These are phyloP conservation scores for Platyura marginata DNA, from an alignment of 1,140 invertebrate genomes.

Conservation along the genomic window DNA sequence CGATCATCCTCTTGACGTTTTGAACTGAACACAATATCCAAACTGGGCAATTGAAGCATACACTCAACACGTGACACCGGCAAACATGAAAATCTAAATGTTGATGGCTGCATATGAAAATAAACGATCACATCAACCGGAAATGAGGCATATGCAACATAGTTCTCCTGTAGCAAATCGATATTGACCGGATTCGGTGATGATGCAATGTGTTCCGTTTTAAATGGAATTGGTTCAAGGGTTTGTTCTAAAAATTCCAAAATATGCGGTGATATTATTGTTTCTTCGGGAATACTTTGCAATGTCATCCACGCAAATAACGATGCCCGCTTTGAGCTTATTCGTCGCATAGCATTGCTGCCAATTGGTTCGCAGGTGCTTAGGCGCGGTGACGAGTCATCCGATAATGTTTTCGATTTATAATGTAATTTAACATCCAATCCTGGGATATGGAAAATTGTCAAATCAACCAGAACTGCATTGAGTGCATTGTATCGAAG, in stretches of 20 bases:
- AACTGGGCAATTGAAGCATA: constrained; percentile 83
- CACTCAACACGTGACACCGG: constrained; percentile 93
- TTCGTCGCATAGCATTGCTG: constrained; percentile 26
- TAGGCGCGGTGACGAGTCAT: constrained; percentile 26
- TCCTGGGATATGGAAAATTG: constrained; percentile 87
- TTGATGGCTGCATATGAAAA: constrained; percentile 94
- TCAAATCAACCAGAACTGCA: constrained; percentile 52
- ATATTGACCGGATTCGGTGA: constrained; percentile 24
- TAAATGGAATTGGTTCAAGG: constrained; percentile 75
- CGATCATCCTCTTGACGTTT: constrained; percentile 55
- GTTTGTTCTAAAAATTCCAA: constrained; percentile 90
- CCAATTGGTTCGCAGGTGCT: constrained; percentile 11
- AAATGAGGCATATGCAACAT: constrained; percentile 73
- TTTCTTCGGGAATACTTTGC: constrained; percentile 90
- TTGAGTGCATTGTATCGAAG: constrained; percentile 23
- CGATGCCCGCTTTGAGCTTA: constrained; percentile 72
- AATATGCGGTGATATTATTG: constrained; percentile 86
- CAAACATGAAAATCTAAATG: constrained; percentile 87
- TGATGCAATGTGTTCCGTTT: constrained; percentile 22
- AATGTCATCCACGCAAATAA: constrained; percentile 91
- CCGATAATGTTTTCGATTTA: constrained; percentile 60
- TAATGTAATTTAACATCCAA: constrained; percentile 88
- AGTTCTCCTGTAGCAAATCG: constrained; percentile 41
- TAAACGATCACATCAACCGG: constrained; percentile 98
- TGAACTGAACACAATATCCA: constrained; percentile 85